phyloP scores from a whole-genome alignment of 2,797 vertebrate genomes.

The Gymnothorax reevesii region DNA sequence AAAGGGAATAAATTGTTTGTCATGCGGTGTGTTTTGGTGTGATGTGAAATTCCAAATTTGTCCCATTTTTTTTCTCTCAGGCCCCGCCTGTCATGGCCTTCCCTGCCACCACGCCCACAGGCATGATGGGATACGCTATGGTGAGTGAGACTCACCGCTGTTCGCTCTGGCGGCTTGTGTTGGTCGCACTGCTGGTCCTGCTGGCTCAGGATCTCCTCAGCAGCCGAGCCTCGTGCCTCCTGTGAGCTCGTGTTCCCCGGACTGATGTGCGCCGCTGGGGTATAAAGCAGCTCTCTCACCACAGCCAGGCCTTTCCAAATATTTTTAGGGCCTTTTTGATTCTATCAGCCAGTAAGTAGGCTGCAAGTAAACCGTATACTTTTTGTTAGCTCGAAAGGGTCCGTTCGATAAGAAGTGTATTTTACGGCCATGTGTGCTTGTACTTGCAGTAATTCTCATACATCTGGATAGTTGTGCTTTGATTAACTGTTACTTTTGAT shows the following conservation, averaged over 20 bases:
- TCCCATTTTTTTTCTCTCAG: constrained; percentile 68
- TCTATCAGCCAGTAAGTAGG: neutral
- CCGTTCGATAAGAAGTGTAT: too few relatives aligned
- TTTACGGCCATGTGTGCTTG: too few relatives aligned
- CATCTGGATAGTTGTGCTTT: too few relatives aligned
- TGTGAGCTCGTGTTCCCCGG: neutral
- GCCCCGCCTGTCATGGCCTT: constrained; percentile 93
- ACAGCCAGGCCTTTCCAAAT: neutral
- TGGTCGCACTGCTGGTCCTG: neutral
- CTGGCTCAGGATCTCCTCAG: neutral
- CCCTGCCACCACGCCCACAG: constrained; percentile 91
- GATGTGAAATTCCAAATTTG: constrained; percentile 46
- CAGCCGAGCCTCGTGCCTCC: neutral
- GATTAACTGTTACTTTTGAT: too few relatives aligned
- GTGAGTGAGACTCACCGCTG: constrained; percentile 62
- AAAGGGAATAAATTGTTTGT: neutral
- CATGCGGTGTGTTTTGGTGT: neutral
- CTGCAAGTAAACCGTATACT: neutral
- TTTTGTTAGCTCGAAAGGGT: neutral
- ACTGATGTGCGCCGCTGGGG: neutral
- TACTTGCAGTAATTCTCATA: too few relatives aligned
- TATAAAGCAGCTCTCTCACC: neutral
- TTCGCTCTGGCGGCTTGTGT: neutral
- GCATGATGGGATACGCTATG: constrained; percentile 91
- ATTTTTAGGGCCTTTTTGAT: neutral